Percentiles rank a stretch among this genome's conserved stretches.
These are phyloP conservation scores for Odontophorus gujanensis DNA, from an alignment of 2,113 vertebrate genomes.

Conservation along the genomic window DNA sequence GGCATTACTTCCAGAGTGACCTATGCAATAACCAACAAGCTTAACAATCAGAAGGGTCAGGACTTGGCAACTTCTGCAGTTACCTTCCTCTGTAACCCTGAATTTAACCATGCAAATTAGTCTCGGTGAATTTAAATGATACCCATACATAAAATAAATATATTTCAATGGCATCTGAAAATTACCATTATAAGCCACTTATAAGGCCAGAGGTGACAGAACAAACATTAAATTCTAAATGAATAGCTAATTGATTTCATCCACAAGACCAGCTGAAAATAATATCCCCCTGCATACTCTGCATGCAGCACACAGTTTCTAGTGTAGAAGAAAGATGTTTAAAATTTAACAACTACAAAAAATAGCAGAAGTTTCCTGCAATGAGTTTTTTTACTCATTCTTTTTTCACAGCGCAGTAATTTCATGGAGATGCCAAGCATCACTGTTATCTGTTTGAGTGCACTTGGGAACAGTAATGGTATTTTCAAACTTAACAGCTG, in stretches of 20 bases:
- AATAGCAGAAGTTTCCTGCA: no score
- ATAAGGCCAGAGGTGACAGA: neutral
- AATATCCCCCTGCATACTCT: neutral
- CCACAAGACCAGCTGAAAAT: neutral
- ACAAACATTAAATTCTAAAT: neutral
- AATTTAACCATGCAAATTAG: neutral
- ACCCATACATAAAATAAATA: rapidly evolving
- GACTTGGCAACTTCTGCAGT: neutral
- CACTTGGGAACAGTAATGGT: neutral
- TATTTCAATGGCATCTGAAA: neutral
- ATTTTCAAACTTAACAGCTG: neutral
- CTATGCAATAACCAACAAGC: slow-evolving; percentile 19
- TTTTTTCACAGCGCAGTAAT: rapidly evolving
- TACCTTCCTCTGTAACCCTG: slow-evolving; percentile 7
- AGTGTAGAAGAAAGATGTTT: neutral
- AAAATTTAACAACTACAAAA: neutral
- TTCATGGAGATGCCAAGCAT: neutral
- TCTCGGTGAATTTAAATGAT: rapidly evolving
- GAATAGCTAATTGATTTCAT: neutral
- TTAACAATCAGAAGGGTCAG: neutral
- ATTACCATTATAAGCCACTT: neutral
- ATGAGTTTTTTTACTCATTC: rapidly evolving
- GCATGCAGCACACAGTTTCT: rapidly evolving
- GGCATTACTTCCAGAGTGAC: no score
- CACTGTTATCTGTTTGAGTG: no score